Evolutionary conservation across 2,888 invertebrate species (phyloP), one percentile per base, ranked within the genome.

Genomic region (Drosophila histrio): DNA sequence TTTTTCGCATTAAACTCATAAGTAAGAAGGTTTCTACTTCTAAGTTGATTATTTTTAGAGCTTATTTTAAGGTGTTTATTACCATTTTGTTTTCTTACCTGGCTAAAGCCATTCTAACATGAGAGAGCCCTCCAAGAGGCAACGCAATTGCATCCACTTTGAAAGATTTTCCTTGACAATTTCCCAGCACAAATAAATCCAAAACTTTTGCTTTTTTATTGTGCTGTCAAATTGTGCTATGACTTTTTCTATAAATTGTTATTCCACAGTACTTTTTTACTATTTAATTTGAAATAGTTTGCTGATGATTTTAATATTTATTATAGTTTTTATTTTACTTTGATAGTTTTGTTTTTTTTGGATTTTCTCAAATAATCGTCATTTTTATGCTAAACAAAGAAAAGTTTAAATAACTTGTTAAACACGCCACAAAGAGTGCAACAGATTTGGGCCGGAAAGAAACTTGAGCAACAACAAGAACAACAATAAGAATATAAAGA

Each of bases 21-120:
- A n/a, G n/a, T n/a, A n/a, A 22, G 13, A 22, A 22, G 6, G 28
- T 28, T 11, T 28, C 11, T 28, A 9, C 28, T 9, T 28, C 0
- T 2, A 21, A 46, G n/a, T 19, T n/a, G 11, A 24, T 22, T 15
- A 4, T 15, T 13, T 41, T 22, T 17, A 9, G 9, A 13, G 1
- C 36, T 26, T 24, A 2, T 22, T 19, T 39, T 13, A 9, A 15
- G n/a, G 26, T 15, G 11, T n/a, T 26, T 34, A 41, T n/a, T 34
- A 30, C 15, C 7, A 19, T 7, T n/a, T 38, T 22, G 26, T 17
- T 30, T 30, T 92, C 93, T 93, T 92, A 94, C 94, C 94, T 94
- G 91, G 94, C 94, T 92, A 94, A 93, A 92, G 94, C 94, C 94
- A 94, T 94, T 93, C 94, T 94, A 92, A 93, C 94, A 94, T 94